phyloP scores from a whole-genome alignment of 2,113 vertebrate genomes.

The Forbesichthys papilliferus region DNA sequence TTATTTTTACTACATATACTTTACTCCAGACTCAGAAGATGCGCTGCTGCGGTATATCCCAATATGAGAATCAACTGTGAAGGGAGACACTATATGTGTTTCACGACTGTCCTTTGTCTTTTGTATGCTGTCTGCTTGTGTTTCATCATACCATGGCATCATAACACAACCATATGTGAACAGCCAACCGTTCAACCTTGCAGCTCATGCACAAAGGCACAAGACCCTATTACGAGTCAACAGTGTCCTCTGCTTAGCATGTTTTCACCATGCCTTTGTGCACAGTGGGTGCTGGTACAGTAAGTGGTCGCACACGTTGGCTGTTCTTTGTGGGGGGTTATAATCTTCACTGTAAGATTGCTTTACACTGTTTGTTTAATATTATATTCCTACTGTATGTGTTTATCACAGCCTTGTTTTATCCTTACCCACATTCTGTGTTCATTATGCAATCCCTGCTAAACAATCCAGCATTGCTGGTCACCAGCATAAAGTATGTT shows the following conservation, averaged over 20 bases:
- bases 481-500: no score
- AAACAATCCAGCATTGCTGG: no score
- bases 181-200: neutral
- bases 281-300: slow-evolving; percentile 7
- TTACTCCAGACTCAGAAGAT: no score
- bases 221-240: slow-evolving; percentile 1
- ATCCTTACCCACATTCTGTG: no score
- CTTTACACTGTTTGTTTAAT: neutral
- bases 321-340: slow-evolving; percentile 31
- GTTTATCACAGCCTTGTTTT: no score
- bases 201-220: slow-evolving; percentile 6
- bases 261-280: slow-evolving; percentile 12
- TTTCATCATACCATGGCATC: neutral
- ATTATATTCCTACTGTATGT: neutral
- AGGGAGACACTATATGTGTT: no score
- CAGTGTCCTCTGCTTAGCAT: slow-evolving; percentile 18
- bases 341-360: slow-evolving; percentile 12
- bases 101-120: slow-evolving; percentile 2
- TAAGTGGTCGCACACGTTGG: slow-evolving; percentile 40
- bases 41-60: no score
- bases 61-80: no score
- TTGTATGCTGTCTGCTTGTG: slow-evolving; percentile 7
- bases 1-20: no score
- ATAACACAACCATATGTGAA: slow-evolving; percentile 1
- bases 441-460: no score